Base-by-base conservation (phyloP, 2,888 invertebrate genomes). In the Xestoiulus laeticollis region DNA sequence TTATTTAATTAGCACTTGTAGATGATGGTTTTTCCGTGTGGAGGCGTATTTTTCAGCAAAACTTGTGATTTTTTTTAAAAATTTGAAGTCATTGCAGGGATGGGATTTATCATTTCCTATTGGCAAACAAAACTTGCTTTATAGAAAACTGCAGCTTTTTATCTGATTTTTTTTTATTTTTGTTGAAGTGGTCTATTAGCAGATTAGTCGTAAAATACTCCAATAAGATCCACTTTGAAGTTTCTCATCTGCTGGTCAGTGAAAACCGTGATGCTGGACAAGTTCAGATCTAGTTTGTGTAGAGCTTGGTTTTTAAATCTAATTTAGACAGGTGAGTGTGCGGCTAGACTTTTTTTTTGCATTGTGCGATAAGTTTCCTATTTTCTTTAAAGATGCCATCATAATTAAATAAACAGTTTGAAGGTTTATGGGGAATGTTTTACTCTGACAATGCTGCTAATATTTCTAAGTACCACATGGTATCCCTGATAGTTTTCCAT, bases 191-290 rank as follows among this genome's bases (percentile, higher is more conserved):
- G n/a, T 2, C n/a, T 59, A 59, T 48, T 48, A 48, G 48, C 48
- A 48, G 48, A 48, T 48, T n/a, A n/a, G 59, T n/a, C n/a, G 59
- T n/a, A 59, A 59, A 19, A n/a, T 19, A 19, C n/a, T n/a, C n/a
- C 59, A n/a, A 38, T 59, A 2, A n/a, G 59, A n/a, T 59, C 6
- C 59, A n/a, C 19, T 59, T 59, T 59, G 22, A 59, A 19, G 59
- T 59, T 59, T 59, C 59, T 59, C 59, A 59, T 59, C 59, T 59
- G 59, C 59, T 59, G 59, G 59, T 59, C 59, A 59, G 59, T n/a
- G 59, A 59, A 59, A 59, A 59, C 59, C 14, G 14, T 59, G 48
- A 12, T 48, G 48, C 48, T 48, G 48, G 19, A 14, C 48, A 48
- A 48, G 48, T 48, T 48, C 48, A 48, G 48, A 12, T 59, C n/a